Evolutionary conservation across 2,888 invertebrate species (phyloP), one percentile per base, ranked within the genome.

Genomic region (Melipona bicolor): DNA sequence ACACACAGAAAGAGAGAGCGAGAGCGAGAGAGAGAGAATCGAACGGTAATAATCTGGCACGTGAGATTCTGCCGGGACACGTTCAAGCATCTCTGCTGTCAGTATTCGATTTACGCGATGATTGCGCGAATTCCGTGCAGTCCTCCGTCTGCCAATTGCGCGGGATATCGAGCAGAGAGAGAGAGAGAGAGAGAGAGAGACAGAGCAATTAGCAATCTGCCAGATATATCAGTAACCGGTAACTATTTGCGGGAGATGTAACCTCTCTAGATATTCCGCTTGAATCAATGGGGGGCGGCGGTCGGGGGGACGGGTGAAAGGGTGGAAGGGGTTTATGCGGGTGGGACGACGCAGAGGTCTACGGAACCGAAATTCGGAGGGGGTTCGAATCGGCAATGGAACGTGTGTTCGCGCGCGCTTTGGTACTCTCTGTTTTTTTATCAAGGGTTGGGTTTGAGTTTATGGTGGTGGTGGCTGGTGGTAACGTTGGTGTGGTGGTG

Each of bases 401-500:
- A 62, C 36, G 36, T 27, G 52, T 54, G 52, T 27, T 69, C 69
- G 13, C 56, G 65, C 73, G 65, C 52, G 67, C 17, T 71, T 81
- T 54, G 78, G 76, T 75, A 77, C 79, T 77, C 80, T 81, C 82
- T 73, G 84, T 86, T 86, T 88, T 86, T 88, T 76, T 86, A 77
- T 86, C 56, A 79, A 62, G 76, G 80, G 73, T 62, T 81, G 82
- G 87, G 89, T 85, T 80, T 78, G 88, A 87, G 85, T 86, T 88
- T 90, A 89, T 82, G 89, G 91, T 90, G 93, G 92, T 93, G 93
- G 93, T 94, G 94, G 94, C 93, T 93, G 94, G 93, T 92, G 93
- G 94, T 94, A 94, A 94, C 94, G 91, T 92, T 94, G 93, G 93
- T 94, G 93, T 94, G 94, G 94, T 94, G 94, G 94, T 94, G 94